These are phyloP conservation scores for Scaptomyza parva DNA, from an alignment of 2,888 invertebrate species.

Conservation along the genomic window DNA sequence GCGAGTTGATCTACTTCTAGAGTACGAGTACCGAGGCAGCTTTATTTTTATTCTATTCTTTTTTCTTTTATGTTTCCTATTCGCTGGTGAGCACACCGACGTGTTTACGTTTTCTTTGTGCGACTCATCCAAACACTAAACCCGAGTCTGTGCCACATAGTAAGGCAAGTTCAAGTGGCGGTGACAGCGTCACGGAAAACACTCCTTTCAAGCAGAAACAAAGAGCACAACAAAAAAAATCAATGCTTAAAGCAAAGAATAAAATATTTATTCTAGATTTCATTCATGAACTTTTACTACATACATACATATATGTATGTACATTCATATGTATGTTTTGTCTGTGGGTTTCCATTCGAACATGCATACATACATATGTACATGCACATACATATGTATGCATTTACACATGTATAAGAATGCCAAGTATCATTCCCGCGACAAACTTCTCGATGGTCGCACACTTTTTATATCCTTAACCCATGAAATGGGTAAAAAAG, in stretches of 20 bases:
- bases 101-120: constrained; percentile 63
- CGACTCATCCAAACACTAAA: constrained; percentile 44
- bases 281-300: constrained; percentile 73
- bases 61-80: constrained; percentile 60
- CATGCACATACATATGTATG: not conserved
- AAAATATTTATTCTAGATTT: constrained; percentile 79
- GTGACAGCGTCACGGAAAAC: constrained; percentile 30
- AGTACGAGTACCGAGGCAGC: constrained; percentile 38
- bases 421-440: constrained; percentile 43
- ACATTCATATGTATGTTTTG: not conserved
- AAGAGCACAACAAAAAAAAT: constrained; percentile 28
- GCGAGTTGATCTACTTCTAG: constrained; percentile 52
- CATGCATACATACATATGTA: not conserved
- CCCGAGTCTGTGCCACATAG: constrained; percentile 19
- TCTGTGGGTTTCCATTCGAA: constrained; percentile 21
- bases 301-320: not conserved
- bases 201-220: constrained; percentile 29
- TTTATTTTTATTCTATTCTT: constrained; percentile 66
- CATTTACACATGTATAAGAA: constrained; percentile 29
- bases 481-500: too few species aligned
- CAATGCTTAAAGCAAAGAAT: constrained; percentile 71
- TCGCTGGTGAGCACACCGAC: constrained; percentile 52
- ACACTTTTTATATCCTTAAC: too few species aligned
- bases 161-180: constrained; percentile 29
- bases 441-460: constrained; percentile 37